Evolutionary conservation across 2,888 invertebrate genomes (phyloP).

Genomic region (Epirrita christyi): DNA sequence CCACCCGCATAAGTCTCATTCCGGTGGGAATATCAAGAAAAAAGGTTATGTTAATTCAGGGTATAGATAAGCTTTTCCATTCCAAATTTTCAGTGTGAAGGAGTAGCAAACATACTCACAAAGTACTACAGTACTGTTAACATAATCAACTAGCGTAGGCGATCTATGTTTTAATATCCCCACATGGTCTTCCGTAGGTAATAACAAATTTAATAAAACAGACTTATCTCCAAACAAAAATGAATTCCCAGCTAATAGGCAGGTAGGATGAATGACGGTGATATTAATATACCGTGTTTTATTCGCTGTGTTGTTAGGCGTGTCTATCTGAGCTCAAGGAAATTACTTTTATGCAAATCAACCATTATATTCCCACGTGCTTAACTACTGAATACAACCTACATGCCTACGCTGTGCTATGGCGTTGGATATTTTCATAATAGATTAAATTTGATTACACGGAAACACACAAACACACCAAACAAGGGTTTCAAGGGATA

Average conservation of each 20-base stretch:
- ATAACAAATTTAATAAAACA: conserved; percentile 5
- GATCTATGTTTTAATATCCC: too few relatives aligned
- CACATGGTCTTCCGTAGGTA: background rate
- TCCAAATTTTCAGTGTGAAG: too few relatives aligned
- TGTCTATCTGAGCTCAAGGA: conserved; percentile 50
- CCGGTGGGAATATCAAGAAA: too few relatives aligned
- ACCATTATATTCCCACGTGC: conserved; percentile 55
- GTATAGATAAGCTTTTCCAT: too few relatives aligned
- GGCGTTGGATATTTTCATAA: conserved; percentile 27
- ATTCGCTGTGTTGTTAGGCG: conserved; percentile 36
- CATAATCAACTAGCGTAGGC: too few relatives aligned
- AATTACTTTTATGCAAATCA: conserved; percentile 73
- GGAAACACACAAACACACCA: too few relatives aligned
- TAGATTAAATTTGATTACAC: conserved; percentile 11
- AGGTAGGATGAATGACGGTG: conserved; percentile 31
- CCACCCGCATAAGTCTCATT: background rate
- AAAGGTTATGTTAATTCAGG: too few relatives aligned
- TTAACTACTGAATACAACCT: conserved; percentile 25
- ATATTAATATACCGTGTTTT: conserved; percentile 38
- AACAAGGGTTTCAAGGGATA: background rate
- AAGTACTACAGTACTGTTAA: too few relatives aligned
- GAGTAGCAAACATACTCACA: too few relatives aligned
- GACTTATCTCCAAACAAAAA: conserved; percentile 19
- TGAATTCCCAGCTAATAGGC: conserved; percentile 33
- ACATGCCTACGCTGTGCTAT: conserved; percentile 26